Percentiles rank a stretch among this genome's conserved stretches.
Evolutionary conservation across 2,113 vertebrate species (phyloP).

Genomic region (Lanius collurio): DNA sequence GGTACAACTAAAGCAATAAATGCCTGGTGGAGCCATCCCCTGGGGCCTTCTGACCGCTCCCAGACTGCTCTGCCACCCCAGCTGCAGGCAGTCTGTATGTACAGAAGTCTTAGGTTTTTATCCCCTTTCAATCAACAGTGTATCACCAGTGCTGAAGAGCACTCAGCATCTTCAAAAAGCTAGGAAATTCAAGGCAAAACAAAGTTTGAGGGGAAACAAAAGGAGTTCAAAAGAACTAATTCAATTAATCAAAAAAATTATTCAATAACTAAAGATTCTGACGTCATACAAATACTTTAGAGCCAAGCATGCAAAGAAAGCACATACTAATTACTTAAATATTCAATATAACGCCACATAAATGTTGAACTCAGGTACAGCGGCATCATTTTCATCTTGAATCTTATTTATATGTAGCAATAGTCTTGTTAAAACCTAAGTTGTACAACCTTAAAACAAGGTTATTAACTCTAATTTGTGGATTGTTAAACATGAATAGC

Average conservation of each 20-base stretch:
- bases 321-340: background rate
- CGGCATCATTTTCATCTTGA: background rate
- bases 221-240: background rate
- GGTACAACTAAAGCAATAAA: background rate
- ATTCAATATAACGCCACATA: background rate
- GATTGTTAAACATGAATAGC: background rate
- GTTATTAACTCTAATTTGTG: background rate
- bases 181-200: background rate
- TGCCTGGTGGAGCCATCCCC: background rate
- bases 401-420: background rate
- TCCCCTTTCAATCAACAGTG: background rate
- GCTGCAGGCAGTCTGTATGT: background rate
- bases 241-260: background rate
- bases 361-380: background rate
- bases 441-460: background rate
- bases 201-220: background rate
- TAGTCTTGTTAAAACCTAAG: background rate
- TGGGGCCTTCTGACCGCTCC: background rate
- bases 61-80: background rate
- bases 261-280: background rate
- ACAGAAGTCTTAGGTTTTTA: background rate
- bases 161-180: background rate
- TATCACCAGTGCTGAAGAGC: background rate
- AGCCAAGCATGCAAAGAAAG: background rate
- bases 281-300: background rate